phyloP scores from a whole-genome alignment of 2,888 invertebrate genomes.

The Erebia epiphron region DNA sequence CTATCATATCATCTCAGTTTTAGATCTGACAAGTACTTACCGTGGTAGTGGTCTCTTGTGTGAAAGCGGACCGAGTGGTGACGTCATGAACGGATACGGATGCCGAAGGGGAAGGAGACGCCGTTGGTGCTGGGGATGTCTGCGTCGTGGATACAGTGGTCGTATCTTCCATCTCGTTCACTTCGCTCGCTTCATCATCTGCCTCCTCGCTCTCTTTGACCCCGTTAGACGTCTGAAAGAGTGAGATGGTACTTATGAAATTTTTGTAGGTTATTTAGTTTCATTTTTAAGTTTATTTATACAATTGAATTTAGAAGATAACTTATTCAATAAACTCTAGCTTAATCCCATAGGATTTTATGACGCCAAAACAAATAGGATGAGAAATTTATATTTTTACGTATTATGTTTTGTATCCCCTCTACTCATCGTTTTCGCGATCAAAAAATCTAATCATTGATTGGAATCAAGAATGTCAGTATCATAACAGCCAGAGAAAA shows the following conservation, averaged over 20 bases:
- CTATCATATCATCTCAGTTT: too few species aligned
- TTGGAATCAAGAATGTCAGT: too few species aligned
- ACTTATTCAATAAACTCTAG: too few species aligned
- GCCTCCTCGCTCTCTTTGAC: conserved; percentile 72
- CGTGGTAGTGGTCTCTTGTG: conserved; percentile 70
- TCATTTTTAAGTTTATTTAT: too few species aligned
- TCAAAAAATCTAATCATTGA: too few species aligned
- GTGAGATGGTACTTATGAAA: background rate
- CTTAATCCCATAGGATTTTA: too few species aligned
- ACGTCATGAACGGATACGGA: conserved; percentile 60
- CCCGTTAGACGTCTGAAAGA: conserved; percentile 68
- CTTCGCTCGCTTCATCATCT: conserved; percentile 72
- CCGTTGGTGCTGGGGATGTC: conserved; percentile 52
- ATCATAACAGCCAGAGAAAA: too few species aligned
- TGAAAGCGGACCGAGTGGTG: conserved; percentile 62
- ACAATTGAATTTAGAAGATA: too few species aligned
- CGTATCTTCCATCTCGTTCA: conserved; percentile 59
- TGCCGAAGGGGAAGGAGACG: conserved; percentile 53
- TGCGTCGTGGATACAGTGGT: conserved; percentile 51
- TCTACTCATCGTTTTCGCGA: too few species aligned
- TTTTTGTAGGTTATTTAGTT: background rate
- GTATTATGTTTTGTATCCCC: too few species aligned
- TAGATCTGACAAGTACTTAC: conserved; percentile 50
- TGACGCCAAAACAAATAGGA: too few species aligned
- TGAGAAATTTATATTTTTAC: too few species aligned